Percentiles rank a stretch among this genome's conserved stretches.
Conservation (phyloP, 2,888 invertebrate species). For the Neoaliturus tenellus region DNA sequence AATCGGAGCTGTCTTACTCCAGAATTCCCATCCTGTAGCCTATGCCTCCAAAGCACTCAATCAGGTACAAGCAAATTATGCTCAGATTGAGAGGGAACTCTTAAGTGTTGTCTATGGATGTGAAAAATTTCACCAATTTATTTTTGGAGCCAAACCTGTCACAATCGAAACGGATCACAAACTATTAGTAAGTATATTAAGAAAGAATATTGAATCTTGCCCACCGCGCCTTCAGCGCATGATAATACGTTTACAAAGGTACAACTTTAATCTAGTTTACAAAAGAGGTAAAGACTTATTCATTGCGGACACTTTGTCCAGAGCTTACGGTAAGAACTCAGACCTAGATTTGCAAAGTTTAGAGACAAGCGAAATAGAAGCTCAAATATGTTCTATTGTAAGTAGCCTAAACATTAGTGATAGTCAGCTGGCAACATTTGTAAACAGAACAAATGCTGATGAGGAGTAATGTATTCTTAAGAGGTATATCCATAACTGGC, state of each 20-base stretch:
- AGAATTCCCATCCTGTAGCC: slow-evolving; percentile 48
- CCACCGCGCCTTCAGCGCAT: slow-evolving; percentile 16
- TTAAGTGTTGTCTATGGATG: slow-evolving; percentile 54
- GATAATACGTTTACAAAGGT: background rate
- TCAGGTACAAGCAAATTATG: slow-evolving; percentile 42
- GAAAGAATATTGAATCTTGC: slow-evolving; percentile 22
- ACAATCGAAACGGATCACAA: slow-evolving; percentile 59
- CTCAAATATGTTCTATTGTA: too few relatives aligned
- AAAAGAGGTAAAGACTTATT: slow-evolving; percentile 24
- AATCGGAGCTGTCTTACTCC: slow-evolving; percentile 50
- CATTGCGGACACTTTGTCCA: slow-evolving; percentile 40
- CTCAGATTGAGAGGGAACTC: slow-evolving; percentile 56
- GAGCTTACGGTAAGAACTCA: background rate
- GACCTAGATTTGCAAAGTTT: too few relatives aligned
- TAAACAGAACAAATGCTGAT: too few relatives aligned
- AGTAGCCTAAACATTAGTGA: too few relatives aligned
- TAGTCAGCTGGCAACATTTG: too few relatives aligned
- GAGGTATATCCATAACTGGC: too few relatives aligned
- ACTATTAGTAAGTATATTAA: slow-evolving; percentile 53
- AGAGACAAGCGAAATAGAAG: too few relatives aligned
- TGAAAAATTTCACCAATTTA: slow-evolving; percentile 51
- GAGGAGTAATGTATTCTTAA: too few relatives aligned
- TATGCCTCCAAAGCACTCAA: slow-evolving; percentile 53
- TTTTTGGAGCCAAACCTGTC: background rate
- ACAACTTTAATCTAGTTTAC: slow-evolving; percentile 15